Percentiles rank a stretch among this genome's conserved stretches.
These are phyloP conservation scores for Cheiracanthium punctorium DNA, from an alignment of 2,888 invertebrate species.

Conservation along the genomic window DNA sequence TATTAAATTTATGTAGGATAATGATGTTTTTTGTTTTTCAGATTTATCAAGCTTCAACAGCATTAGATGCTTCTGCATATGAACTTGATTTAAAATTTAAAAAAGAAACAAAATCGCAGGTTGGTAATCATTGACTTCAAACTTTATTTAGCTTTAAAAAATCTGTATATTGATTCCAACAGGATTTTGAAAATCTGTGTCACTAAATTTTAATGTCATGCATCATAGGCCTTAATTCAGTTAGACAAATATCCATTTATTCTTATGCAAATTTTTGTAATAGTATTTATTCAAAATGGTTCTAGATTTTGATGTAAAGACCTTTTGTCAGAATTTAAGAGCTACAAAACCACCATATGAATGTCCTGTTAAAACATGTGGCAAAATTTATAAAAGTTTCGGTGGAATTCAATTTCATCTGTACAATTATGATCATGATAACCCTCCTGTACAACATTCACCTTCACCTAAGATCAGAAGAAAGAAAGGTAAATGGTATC, in stretches of 20 bases:
- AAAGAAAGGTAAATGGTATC: conserved; percentile 74
- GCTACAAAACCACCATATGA: conserved; percentile 90
- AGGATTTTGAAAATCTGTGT: too few relatives aligned
- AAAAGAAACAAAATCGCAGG: conserved; percentile 43
- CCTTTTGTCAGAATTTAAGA: conserved; percentile 88
- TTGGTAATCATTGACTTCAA: conserved; percentile 39
- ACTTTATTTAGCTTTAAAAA: not conserved
- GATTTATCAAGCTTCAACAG: conserved; percentile 30
- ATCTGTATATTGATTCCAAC: not conserved
- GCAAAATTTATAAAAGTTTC: conserved; percentile 89
- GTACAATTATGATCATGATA: conserved; percentile 89
- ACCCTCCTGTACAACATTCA: conserved; percentile 78
- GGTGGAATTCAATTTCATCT: conserved; percentile 91
- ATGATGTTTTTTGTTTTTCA: conserved; percentile 32
- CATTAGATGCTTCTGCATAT: conserved; percentile 28
- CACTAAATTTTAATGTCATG: too few relatives aligned
- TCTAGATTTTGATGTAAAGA: conserved; percentile 89
- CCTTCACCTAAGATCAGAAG: conserved; percentile 76
- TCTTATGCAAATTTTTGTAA: not conserved
- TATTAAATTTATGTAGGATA: too few relatives aligned
- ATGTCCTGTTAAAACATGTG: conserved; percentile 90
- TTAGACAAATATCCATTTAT: not conserved
- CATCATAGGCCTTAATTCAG: not conserved
- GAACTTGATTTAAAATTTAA: conserved; percentile 40
- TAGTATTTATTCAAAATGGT: conserved; percentile 79